These are phyloP conservation scores for Haemorhous mexicanus DNA, from an alignment of 2,113 vertebrate genomes.

Conservation along the genomic window DNA sequence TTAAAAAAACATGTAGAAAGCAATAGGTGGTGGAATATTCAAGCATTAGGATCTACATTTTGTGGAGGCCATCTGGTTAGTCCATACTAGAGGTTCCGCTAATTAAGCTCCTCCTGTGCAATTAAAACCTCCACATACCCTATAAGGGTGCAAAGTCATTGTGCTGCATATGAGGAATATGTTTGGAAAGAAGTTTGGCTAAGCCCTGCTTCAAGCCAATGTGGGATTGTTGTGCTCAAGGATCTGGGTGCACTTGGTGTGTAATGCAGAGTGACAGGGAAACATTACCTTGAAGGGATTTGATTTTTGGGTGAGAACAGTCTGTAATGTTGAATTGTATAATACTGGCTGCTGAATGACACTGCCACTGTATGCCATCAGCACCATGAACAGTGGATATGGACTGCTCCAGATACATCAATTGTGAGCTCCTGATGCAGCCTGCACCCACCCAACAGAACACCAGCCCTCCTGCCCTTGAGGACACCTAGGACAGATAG, in stretches of 20 bases:
- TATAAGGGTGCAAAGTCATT: neutral
- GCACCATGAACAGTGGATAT: neutral
- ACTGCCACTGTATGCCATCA: neutral
- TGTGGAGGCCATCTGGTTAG: neutral
- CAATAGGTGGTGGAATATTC: neutral
- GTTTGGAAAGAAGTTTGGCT: neutral
- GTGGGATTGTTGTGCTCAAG: neutral
- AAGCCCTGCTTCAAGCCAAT: neutral
- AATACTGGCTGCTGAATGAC: neutral
- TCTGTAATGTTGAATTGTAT: neutral
- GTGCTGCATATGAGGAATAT: neutral
- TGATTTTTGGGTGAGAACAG: neutral
- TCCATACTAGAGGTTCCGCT: neutral
- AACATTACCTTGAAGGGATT: neutral
- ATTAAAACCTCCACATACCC: rapidly evolving
- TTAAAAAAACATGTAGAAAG: neutral
- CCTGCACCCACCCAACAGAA: neutral
- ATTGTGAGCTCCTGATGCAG: neutral
- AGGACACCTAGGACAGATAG: neutral
- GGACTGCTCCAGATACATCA: neutral
- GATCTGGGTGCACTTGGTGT: neutral
- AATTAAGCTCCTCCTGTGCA: neutral
- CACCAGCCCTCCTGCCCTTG: neutral
- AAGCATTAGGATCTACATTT: neutral
- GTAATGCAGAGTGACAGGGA: neutral